Base-by-base conservation (phyloP, 2,797 vertebrate genomes). In the Trachurus trachurus region DNA sequence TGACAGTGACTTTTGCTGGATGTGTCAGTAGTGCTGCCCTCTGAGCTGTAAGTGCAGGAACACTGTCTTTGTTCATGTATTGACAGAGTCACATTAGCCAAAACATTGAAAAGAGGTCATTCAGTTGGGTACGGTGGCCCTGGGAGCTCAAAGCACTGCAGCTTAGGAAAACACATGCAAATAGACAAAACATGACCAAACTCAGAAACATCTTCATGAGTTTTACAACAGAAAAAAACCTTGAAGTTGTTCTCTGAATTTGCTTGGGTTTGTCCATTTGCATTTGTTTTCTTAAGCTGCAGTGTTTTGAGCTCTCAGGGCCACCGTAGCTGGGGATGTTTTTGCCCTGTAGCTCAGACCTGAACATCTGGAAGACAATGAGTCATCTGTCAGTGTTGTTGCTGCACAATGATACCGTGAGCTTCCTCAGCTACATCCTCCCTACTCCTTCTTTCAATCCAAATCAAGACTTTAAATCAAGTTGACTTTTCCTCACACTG, bases 341-440 rank as follows among this genome's bases (percentile, higher is more conserved):
- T 49, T 49, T 8, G 2, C 47, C 7, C 47, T 49, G 16, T 42
- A 60, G 26, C 60, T 69, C 13, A 65, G 50, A 37, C 37, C 21
- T 10, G 3, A 75, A 57, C 52, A 63, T 62, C 44, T 63, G 49
- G 31, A 71, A 62, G 34, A 71, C 50, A 34, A 16, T 59, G 17
- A 61, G 37, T 26, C 3, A 57, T 60, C 19, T 61, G 68, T 31
- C 31, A 17, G 9, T 49, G 63, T 49, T 49, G 10, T 10, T 50
- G 49, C 10, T 50, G 21, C 10, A 15, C 11, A 21, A 21, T 50
- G 49, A 21, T 21, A 5, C 49, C 9, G 5, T 11, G 21, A 44
- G 42, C 1, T 5, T 50, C n/a, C 50, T 52, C 8, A 52, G 50
- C 50, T 52, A 21, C 45, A 47, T 47, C 45, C 8, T 47, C 16